Evolutionary conservation across 2,797 vertebrate genomes (phyloP).

Genomic region (Coregonus suidteri): DNA sequence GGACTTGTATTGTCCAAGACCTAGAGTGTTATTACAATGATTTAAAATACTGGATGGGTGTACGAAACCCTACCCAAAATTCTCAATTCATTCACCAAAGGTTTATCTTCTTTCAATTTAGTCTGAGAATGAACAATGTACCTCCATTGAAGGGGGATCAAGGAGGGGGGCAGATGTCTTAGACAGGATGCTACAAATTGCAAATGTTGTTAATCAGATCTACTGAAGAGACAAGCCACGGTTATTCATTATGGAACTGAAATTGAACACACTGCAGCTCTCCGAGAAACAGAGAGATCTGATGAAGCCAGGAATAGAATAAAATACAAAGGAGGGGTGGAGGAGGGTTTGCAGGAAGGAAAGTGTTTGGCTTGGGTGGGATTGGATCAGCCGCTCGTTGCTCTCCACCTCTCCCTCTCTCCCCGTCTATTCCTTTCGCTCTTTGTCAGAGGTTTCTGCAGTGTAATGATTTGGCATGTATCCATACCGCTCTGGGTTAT

Average conservation of each 20-base stretch:
- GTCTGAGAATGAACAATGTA: no score
- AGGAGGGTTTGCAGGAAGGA: constrained; percentile 18
- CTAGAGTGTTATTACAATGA: neutral
- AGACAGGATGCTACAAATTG: no score
- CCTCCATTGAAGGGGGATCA: no score
- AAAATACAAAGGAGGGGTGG: constrained; percentile 25
- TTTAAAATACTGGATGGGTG: neutral
- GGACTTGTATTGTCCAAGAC: neutral
- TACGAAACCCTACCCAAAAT: neutral
- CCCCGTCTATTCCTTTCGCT: neutral
- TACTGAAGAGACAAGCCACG: neutral
- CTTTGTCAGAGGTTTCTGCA: constrained; percentile 41
- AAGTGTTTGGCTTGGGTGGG: constrained; percentile 33
- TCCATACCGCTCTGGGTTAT: constrained; percentile 59
- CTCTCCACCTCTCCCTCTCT: constrained; percentile 35
- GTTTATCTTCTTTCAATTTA: no score
- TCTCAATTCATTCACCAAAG: neutral
- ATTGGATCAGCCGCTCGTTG: constrained; percentile 32
- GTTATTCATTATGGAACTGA: constrained; percentile 5
- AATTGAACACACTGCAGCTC: neutral
- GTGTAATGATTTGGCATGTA: constrained; percentile 57
- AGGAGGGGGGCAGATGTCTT: no score
- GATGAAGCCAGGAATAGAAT: constrained; percentile 19
- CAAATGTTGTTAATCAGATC: constrained; percentile 19
- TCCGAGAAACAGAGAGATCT: neutral